Evolutionary conservation across 1,140 invertebrate genomes (phyloP).

Genomic region (Eriosoma lanigerum): DNA sequence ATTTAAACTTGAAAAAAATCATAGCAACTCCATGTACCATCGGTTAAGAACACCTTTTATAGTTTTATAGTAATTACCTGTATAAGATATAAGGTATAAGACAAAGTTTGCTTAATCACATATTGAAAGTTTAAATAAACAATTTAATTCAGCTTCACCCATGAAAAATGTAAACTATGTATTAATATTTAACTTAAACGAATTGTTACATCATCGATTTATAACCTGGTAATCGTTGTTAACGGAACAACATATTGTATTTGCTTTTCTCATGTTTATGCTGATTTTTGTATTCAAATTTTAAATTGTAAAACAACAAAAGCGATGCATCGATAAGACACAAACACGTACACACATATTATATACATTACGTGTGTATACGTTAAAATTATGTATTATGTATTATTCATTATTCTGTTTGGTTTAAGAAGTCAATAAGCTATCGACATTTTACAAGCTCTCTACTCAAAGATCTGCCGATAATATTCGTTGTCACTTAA

Average conservation of each 20-base stretch:
- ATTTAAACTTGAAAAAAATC: too few relatives aligned
- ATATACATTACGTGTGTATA: not conserved
- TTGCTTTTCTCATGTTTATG: conserved; percentile 15
- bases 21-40: too few relatives aligned
- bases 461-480: not conserved
- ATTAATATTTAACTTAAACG: not conserved
- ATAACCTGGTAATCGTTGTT: not conserved
- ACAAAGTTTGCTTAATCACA: too few relatives aligned
- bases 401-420: conserved; percentile 18
- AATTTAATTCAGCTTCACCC: too few relatives aligned
- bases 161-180: too few relatives aligned
- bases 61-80: too few relatives aligned
- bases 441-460: not conserved
- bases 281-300: conserved; percentile 38
- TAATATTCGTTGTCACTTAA: not conserved
- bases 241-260: not conserved
- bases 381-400: not conserved
- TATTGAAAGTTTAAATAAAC: too few relatives aligned
- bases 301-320: not conserved
- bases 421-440: not conserved
- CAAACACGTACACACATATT: not conserved
- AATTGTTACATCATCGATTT: not conserved
- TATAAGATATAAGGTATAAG: too few relatives aligned
- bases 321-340: conserved; percentile 36
- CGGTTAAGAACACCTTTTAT: too few relatives aligned